Evolutionary conservation across 1,140 invertebrate species (phyloP), one percentile per base, ranked within the genome.

Genomic region (Papilio aristodemus): DNA sequence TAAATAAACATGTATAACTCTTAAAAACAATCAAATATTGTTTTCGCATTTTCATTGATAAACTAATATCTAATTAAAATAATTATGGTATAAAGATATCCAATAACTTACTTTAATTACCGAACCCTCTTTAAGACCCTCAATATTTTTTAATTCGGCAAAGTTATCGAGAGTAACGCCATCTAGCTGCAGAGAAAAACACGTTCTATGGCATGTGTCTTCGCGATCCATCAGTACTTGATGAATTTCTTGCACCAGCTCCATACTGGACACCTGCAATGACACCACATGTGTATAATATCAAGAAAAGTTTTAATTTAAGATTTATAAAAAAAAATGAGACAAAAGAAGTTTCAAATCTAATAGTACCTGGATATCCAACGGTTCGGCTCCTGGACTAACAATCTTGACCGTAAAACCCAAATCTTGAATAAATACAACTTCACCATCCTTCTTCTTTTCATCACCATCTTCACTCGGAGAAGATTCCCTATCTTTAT

Each of bases 171-270:
- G 92, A 4, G 97, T 98, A 60, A 95, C 95, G 9, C 97, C 97
- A 82, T 99, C 97, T 5, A 99, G 91, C 91, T 99, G 98, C 8
- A 99, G 93, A 0, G 98, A 98, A 87, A 99, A 99, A 85, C 98
- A 99, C 1, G 99, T 99, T 25, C 98, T 93, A 81, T 99, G 98
- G 83, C 98, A 99, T 0, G 98, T 99, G 83, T 99, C 98, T 89
- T 99, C 98, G 37, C 98, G 93, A 86, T 99, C 98, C 97, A 99
- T 99, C 8, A 99, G 92, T 60, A 99, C 92, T 91, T 99, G 98
- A 88, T 99, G 98, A 62, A 99, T 99, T 93, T 99, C 99, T 93
- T 99, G 98, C 0, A 99, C 98, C 41, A 99, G 92, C 89, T 99
- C 98, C 96, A 98, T 98, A 83, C 97, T 98, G 11, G 97, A 99